These are phyloP conservation scores for Phalacrocorax pelagicus DNA, from an alignment of 2,113 vertebrate species.

Conservation along the genomic window DNA sequence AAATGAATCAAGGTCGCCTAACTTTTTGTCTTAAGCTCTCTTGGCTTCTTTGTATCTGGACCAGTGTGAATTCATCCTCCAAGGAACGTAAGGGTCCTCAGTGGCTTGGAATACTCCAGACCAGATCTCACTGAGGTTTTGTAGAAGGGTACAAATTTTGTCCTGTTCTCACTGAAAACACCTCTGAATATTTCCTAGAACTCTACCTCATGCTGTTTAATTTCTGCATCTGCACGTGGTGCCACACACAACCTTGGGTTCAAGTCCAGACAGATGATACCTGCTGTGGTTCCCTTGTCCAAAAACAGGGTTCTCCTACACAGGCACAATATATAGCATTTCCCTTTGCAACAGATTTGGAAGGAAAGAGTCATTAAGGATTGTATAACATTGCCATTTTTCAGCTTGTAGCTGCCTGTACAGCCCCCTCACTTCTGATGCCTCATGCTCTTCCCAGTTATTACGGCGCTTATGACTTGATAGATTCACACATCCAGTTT, in stretches of 20 bases:
- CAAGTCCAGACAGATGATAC: neutral
- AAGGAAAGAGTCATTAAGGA: neutral
- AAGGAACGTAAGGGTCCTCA: accelerated
- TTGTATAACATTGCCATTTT: neutral
- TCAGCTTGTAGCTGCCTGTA: neutral
- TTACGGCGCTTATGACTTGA: accelerated
- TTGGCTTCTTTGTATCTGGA: neutral
- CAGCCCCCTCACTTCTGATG: neutral
- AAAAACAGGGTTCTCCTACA: neutral
- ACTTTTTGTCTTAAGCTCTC: neutral
- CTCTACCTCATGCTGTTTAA: neutral
- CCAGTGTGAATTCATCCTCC: neutral
- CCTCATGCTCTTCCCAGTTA: neutral
- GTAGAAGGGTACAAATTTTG: neutral
- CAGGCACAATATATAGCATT: neutral
- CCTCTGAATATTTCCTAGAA: neutral
- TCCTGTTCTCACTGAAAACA: neutral
- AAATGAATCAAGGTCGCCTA: neutral
- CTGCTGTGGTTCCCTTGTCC: neutral
- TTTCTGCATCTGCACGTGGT: neutral
- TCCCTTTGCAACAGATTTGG: neutral
- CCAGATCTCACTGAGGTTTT: neutral
- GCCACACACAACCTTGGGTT: neutral
- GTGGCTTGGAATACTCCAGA: neutral
- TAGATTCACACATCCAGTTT: neutral